Evolutionary conservation across 2,113 vertebrate species (phyloP).

Genomic region (Leucoraja erinaceus): DNA sequence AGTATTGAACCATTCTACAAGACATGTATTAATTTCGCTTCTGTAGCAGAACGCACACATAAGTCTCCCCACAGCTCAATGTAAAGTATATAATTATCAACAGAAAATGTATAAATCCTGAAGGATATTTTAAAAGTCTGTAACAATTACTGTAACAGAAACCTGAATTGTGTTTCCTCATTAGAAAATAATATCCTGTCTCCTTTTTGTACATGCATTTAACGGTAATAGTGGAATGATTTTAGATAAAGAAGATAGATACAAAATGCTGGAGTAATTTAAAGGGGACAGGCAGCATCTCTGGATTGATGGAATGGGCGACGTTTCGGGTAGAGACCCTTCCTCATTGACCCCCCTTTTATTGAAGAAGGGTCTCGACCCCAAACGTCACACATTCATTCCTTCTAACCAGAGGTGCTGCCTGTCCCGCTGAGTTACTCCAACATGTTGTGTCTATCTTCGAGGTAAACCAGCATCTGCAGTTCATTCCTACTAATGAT

Average conservation of each 20-base stretch:
- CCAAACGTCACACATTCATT: too few relatives aligned
- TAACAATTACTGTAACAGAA: not conserved
- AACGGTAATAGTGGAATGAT: not conserved
- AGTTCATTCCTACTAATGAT: too few relatives aligned
- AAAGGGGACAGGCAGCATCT: too few relatives aligned
- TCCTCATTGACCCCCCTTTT: too few relatives aligned
- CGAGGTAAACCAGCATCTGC: too few relatives aligned
- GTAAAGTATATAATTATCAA: not conserved
- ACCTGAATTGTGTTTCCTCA: not conserved
- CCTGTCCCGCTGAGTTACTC: too few relatives aligned
- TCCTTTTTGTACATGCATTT: not conserved
- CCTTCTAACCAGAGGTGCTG: too few relatives aligned
- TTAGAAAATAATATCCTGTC: not conserved
- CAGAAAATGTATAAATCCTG: not conserved
- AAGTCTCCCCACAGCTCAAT: not conserved
- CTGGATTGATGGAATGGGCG: too few relatives aligned
- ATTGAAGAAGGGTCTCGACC: too few relatives aligned
- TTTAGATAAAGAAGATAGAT: not conserved
- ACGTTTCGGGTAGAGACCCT: too few relatives aligned
- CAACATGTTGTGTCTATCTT: too few relatives aligned
- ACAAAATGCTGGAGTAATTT: too few relatives aligned
- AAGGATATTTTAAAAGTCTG: not conserved
- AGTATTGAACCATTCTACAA: not conserved
- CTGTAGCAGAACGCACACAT: not conserved
- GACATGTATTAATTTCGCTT: not conserved